Percentiles rank a stretch among this genome's conserved stretches.
These are phyloP conservation scores for Catharus bicknelli DNA, from an alignment of 2,113 vertebrate genomes.

Conservation along the genomic window DNA sequence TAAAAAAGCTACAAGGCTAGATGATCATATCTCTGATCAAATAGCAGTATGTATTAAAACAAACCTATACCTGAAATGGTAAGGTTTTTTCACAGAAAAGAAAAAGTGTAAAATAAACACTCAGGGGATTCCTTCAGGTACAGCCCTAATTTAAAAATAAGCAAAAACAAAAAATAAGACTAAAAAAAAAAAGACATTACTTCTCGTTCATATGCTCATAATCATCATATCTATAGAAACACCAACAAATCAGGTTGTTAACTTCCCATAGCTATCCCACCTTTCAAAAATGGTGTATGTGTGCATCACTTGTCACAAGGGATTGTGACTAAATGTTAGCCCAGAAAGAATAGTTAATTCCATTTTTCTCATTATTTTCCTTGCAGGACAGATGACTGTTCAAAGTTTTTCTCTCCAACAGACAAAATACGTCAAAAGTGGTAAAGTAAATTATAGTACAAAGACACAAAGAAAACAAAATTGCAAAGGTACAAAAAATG, in stretches of 20 bases:
- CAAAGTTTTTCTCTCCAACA: not conserved
- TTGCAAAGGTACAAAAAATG: not conserved
- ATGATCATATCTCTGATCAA: not conserved
- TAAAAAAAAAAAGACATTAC: not conserved
- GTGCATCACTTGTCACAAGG: not conserved
- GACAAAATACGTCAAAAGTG: not conserved
- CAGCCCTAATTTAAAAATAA: not conserved
- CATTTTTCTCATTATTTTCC: not conserved
- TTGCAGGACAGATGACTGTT: not conserved
- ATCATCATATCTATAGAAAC: not conserved
- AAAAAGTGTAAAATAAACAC: not conserved
- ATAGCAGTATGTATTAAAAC: not conserved
- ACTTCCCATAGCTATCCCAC: not conserved
- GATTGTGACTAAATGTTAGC: not conserved
- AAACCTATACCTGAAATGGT: not conserved
- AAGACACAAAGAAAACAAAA: not conserved
- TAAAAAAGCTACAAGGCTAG: not conserved
- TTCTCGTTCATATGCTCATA: not conserved
- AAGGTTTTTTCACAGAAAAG: not conserved
- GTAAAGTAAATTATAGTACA: not conserved
- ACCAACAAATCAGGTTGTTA: not conserved
- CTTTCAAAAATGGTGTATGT: not conserved
- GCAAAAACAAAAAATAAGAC: not conserved
- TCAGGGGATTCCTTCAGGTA: not conserved
- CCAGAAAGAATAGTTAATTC: not conserved